A percentile compares a stretch with the other conserved stretches of the same genome.
These are phyloP conservation scores for Pyralis farinalis DNA, from an alignment of 2,888 invertebrate genomes.

Conservation along the genomic window DNA sequence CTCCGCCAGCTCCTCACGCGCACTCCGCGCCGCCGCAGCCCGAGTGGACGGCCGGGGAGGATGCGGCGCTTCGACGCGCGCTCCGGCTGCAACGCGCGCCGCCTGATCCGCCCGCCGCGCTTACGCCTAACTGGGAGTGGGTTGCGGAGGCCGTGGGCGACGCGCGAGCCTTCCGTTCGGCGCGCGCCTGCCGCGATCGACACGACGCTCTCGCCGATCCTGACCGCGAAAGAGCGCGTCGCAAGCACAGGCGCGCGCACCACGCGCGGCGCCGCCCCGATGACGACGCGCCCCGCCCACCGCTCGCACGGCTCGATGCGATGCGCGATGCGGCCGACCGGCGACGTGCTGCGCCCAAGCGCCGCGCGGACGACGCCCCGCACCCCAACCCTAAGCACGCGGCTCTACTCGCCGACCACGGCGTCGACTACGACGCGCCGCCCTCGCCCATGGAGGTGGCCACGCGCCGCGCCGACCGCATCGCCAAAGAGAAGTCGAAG, in stretches of 20 bases:
- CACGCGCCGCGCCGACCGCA: constrained; percentile 89
- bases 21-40: constrained; percentile 85
- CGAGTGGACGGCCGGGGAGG: constrained; percentile 96
- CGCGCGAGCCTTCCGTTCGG: constrained; percentile 91
- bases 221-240: constrained; percentile 91
- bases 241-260: constrained; percentile 89
- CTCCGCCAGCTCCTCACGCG: constrained; percentile 87
- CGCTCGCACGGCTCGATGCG: constrained; percentile 83
- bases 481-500: constrained; percentile 90
- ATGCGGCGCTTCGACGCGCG: constrained; percentile 92
- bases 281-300: constrained; percentile 71
- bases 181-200: constrained; percentile 94
- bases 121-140: constrained; percentile 97
- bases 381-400: constrained; percentile 91
- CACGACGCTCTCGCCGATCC: constrained; percentile 95
- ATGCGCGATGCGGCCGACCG: constrained; percentile 88
- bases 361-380: constrained; percentile 85
- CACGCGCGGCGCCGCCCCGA: constrained; percentile 87
- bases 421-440: constrained; percentile 93
- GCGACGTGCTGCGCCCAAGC: constrained; percentile 88
- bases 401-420: constrained; percentile 90
- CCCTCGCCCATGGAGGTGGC: constrained; percentile 91
- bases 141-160: constrained; percentile 95
- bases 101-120: constrained; percentile 88
- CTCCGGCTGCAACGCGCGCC: constrained; percentile 84